Percentiles rank a stretch among this genome's conserved stretches.
phyloP scores from a whole-genome alignment of 1,140 invertebrate species.

The Drosophila seguyi region DNA sequence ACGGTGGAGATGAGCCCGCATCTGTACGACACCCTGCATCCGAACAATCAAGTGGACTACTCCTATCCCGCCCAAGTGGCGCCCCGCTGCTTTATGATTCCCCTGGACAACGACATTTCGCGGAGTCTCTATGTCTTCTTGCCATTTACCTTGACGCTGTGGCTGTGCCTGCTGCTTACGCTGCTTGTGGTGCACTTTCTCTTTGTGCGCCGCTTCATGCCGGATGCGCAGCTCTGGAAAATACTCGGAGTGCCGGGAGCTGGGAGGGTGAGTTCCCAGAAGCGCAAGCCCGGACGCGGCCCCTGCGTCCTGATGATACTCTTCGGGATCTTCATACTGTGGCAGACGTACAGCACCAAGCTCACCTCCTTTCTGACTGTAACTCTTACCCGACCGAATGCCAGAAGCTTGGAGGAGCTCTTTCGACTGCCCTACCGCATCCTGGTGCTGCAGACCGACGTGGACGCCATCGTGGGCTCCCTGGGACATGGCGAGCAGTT shows the following conservation, averaged over 20 bases:
- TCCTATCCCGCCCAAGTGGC: conserved; percentile 54
- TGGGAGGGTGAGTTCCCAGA: background rate
- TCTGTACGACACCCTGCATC: conserved; percentile 49
- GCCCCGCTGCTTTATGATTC: conserved; percentile 65
- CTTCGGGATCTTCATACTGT: conserved; percentile 43
- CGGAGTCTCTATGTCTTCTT: conserved; percentile 40
- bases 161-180: conserved; percentile 30
- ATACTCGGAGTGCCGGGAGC: conserved; percentile 58
- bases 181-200: conserved; percentile 9
- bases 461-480: conserved; percentile 39
- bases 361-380: conserved; percentile 58
- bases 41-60: conserved; percentile 44
- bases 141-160: conserved; percentile 40
- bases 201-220: background rate
- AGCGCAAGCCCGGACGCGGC: background rate
- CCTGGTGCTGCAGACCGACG: conserved; percentile 35
- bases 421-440: conserved; percentile 46
- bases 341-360: conserved; percentile 52
- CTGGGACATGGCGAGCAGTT: conserved; percentile 56
- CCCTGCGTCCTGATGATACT: background rate
- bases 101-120: conserved; percentile 32
- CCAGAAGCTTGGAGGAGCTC: conserved; percentile 18
- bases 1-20: conserved; percentile 61
- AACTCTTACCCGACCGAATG: conserved; percentile 10
- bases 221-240: conserved; percentile 16